Conservation (phyloP, 2,113 vertebrate species). For the Circaetus gallicus region DNA sequence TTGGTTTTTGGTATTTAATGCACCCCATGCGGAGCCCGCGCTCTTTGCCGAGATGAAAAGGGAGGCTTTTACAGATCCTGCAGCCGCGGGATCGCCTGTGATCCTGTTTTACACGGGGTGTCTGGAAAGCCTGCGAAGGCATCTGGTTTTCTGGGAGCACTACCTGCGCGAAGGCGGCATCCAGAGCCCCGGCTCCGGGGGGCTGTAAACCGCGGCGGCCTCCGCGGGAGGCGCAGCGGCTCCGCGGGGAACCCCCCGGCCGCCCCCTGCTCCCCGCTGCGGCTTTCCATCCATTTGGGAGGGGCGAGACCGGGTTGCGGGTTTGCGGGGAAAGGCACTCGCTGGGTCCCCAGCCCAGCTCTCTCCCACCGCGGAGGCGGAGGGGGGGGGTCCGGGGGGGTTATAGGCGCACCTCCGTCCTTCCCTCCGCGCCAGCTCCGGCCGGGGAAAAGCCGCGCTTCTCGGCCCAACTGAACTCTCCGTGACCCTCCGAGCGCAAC, state of each 20-base stretch:
- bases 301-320: neutral
- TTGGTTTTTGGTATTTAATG: constrained; percentile 12
- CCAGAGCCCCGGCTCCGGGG: constrained; percentile 8
- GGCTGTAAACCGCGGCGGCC: constrained; percentile 38
- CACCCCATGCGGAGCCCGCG: constrained; percentile 21
- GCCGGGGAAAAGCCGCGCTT: constrained; percentile 4
- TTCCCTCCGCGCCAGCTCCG: neutral
- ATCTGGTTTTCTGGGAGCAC: constrained; percentile 53
- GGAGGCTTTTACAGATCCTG: constrained; percentile 34
- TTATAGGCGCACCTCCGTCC: neutral
- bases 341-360: neutral
- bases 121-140: constrained; percentile 55
- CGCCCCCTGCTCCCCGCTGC: neutral
- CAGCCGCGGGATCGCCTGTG: constrained; percentile 35
- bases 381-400: neutral
- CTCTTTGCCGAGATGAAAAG: constrained; percentile 27
- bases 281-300: neutral
- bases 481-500: constrained; percentile 71
- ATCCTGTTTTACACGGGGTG: constrained; percentile 51
- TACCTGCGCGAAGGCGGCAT: constrained; percentile 31
- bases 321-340: neutral
- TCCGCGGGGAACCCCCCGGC: neutral
- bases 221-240: neutral
- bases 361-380: neutral
- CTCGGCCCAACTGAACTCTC: constrained; percentile 70